Evolutionary conservation across 2,888 invertebrate species (phyloP), one percentile per base, ranked within the genome.

Genomic region (Bombylius discolor): DNA sequence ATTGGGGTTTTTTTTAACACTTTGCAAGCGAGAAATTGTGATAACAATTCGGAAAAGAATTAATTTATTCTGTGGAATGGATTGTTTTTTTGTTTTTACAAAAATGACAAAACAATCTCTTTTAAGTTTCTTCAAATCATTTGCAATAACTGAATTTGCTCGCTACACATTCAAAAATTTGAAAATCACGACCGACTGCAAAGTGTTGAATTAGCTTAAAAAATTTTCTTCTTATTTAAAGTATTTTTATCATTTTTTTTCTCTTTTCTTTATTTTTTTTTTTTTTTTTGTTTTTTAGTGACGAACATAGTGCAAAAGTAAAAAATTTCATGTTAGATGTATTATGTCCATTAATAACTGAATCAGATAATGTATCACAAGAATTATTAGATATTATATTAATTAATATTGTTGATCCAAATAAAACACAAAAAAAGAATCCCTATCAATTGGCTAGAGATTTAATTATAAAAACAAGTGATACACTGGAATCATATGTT

Each of bases 261-360:
- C 52, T 60, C 51, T 56, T 44, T 48, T 45, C 39, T 39, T 39
- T 39, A 9, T 39, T 11, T 39, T 11, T 33, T 51, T 48, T 1
- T 45, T 55, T 47, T 48, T 48, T 48, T 36, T 54, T 58, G 61
- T 55, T 42, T 63, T 64, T 0, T 72, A 93, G 92, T 74, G 94
- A 93, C 71, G 94, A 96, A 70, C 97, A 97, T 76, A 95, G 95
- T 11, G 84, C 86, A 13, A 93, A 96, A 77, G 96, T 98, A 51
- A 95, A 94, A 69, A 92, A 89, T 60, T 96, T 97, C 73, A 96
- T 98, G 89, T 77, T 97, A 67, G 97, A 98, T 72, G 92, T 97
- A 53, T 80, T 98, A 61, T 89, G 89, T 66, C 96, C 97, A 0
- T 78, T 98, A 47, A 91, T 98, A 65, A 89, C 91, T 32, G 97